Conservation (phyloP, 1,140 invertebrate species). For the Euura saliciscinereae region DNA sequence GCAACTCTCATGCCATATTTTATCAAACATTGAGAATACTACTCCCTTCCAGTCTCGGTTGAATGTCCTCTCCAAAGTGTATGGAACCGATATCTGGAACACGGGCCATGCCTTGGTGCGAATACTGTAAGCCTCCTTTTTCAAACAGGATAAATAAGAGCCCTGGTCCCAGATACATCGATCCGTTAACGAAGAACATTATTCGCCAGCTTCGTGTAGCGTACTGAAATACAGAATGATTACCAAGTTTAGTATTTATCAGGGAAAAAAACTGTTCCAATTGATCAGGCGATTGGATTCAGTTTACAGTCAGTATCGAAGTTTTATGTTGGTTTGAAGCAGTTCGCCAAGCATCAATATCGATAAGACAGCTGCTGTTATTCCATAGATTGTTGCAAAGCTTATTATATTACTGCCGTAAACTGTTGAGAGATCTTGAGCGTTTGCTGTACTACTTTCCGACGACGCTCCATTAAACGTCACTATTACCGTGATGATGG, state of each 20-base stretch:
- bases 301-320: too few relatives aligned
- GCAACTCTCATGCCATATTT: too few relatives aligned
- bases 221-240: background rate
- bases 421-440: background rate
- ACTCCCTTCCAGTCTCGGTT: background rate
- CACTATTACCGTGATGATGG: background rate
- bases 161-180: background rate
- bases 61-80: background rate
- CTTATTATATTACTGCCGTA: conserved; percentile 6
- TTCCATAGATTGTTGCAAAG: background rate
- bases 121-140: background rate
- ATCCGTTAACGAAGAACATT: background rate
- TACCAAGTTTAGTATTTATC: too few relatives aligned
- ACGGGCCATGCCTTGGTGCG: background rate
- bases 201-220: background rate
- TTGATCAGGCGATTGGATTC: too few relatives aligned
- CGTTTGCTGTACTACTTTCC: background rate
- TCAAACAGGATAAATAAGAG: background rate
- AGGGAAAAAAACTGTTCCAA: too few relatives aligned
- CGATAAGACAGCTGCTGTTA: background rate
- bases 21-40: background rate
- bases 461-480: background rate
- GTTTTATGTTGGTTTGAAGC: background rate
- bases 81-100: background rate
- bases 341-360: background rate